A percentile compares a stretch with the other conserved stretches of the same genome.
Evolutionary conservation across 2,113 vertebrate genomes (phyloP).

Genomic region (Stigmatopora nigra): DNA sequence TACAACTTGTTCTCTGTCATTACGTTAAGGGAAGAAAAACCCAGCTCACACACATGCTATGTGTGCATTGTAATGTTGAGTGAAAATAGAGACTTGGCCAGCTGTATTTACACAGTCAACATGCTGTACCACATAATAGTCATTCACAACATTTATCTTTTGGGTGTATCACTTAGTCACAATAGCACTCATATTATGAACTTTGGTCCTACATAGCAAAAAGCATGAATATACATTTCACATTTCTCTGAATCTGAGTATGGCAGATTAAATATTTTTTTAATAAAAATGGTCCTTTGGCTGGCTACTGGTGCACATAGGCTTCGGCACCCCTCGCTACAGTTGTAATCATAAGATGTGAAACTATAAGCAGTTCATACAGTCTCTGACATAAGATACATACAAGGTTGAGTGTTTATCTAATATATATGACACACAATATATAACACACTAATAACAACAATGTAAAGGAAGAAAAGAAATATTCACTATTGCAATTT

Average conservation of each 20-base stretch:
- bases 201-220: conserved; percentile 11
- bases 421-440: no score
- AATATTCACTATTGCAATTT: background rate
- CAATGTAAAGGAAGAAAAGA: background rate
- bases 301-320: background rate
- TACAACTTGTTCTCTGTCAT: background rate
- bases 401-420: background rate
- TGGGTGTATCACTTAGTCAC: conserved; percentile 41
- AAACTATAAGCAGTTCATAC: no score
- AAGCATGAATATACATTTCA: conserved; percentile 32
- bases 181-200: conserved; percentile 43
- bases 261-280: conserved; percentile 14
- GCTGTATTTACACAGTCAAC: conserved; percentile 28
- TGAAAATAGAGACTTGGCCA: conserved; percentile 19
- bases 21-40: background rate
- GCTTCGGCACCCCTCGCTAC: background rate
- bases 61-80: background rate
- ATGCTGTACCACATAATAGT: conserved; percentile 40
- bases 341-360: no score
- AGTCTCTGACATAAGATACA: background rate
- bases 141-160: conserved; percentile 36
- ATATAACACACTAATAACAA: background rate
- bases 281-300: conserved; percentile 3
- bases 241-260: conserved; percentile 16
- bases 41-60: background rate